Percentiles rank a stretch among this genome's conserved stretches.
phyloP scores from a whole-genome alignment of 2,888 invertebrate species.

The Tricholauxania praeusta region DNA sequence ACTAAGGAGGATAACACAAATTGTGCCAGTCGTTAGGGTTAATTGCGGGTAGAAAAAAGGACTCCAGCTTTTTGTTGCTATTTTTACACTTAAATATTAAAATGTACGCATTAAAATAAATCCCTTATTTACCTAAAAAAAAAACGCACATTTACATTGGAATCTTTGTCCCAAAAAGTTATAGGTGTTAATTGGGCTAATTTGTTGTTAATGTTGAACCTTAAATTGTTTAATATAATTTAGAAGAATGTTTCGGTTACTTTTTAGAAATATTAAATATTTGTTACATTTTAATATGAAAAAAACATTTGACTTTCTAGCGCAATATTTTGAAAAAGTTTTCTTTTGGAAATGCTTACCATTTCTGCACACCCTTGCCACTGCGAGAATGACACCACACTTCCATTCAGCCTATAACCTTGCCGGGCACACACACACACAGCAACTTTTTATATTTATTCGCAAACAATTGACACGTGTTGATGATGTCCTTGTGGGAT shows the following conservation, averaged over 20 bases:
- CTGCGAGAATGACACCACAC: not conserved
- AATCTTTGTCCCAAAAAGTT: conserved; percentile 2
- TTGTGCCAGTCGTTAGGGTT: not conserved
- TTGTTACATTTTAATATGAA: not conserved
- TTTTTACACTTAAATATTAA: not conserved
- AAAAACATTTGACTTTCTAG: not conserved
- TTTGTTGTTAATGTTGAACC: conserved; percentile 11
- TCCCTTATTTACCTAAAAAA: conserved; percentile 16
- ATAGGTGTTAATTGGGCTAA: conserved; percentile 30
- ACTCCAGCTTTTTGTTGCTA: not conserved
- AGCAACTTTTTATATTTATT: conserved; percentile 21
- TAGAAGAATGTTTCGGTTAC: not conserved
- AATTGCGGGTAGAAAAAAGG: not conserved
- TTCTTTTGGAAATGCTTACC: not conserved
- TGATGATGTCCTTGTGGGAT: conserved; percentile 47
- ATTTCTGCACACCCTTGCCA: not conserved
- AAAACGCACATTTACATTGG: not conserved
- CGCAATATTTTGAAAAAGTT: not conserved
- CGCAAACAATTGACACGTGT: conserved; percentile 62
- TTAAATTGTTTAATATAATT: not conserved
- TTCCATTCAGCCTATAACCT: not conserved
- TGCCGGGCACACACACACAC: not conserved
- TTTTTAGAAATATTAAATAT: conserved; percentile 1
- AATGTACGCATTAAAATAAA: not conserved
- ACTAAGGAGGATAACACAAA: too few relatives aligned